Percentiles rank a stretch among this genome's conserved stretches.
Evolutionary conservation across 1,140 invertebrate genomes (phyloP).

Genomic region (Drosophila kikkawai): DNA sequence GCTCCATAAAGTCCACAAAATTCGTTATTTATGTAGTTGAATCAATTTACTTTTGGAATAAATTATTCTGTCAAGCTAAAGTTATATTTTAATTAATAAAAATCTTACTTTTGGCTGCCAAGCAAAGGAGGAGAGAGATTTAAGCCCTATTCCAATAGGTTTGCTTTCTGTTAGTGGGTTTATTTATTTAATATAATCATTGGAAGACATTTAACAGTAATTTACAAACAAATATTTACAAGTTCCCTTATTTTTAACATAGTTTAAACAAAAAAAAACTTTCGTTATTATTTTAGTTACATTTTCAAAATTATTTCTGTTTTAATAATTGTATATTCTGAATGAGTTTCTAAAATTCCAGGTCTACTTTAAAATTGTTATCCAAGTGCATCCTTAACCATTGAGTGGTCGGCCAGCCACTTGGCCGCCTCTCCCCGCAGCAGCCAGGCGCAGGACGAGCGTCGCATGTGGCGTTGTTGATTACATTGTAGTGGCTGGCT

Average conservation of each 20-base stretch:
- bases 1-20: background rate
- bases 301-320: background rate
- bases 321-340: background rate
- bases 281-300: background rate
- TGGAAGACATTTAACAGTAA: background rate
- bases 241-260: background rate
- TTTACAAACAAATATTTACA: background rate
- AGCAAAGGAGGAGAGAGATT: background rate
- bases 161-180: background rate
- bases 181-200: background rate
- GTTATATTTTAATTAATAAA: background rate
- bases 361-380: background rate
- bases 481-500: constrained; percentile 67
- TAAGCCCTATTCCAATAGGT: background rate
- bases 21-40: background rate
- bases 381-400: constrained; percentile 56
- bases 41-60: background rate
- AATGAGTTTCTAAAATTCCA: background rate
- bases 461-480: constrained; percentile 76
- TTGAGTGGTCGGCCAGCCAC: constrained; percentile 65
- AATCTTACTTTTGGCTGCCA: background rate
- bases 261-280: accelerated
- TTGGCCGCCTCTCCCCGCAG: constrained; percentile 22
- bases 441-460: constrained; percentile 30
- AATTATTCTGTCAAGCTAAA: background rate